Conservation (phyloP, 1,140 invertebrate genomes). For the Diorhabda elongata region DNA sequence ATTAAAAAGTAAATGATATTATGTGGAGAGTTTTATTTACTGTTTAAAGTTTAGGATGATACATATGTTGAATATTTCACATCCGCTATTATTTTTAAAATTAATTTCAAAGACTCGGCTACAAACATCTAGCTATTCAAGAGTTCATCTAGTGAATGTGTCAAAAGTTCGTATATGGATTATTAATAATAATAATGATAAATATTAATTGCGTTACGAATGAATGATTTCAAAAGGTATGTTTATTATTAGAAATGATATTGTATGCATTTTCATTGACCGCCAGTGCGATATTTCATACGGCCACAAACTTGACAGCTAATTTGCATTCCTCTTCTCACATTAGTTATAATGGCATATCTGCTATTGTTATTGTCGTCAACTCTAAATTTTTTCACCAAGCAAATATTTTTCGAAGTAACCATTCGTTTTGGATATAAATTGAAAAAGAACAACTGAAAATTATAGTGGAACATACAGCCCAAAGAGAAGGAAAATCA, state of each 20-base stretch:
- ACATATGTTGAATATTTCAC: no score
- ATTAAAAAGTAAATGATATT: no score
- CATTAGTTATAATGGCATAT: not conserved
- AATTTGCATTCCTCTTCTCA: not conserved
- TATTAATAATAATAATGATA: not conserved
- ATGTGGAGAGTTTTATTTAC: no score
- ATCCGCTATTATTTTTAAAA: no score
- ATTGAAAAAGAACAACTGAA: no score
- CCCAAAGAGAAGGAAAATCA: no score
- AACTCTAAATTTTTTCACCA: not conserved
- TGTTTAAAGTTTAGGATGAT: no score
- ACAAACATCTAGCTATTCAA: not conserved
- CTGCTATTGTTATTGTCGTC: not conserved
- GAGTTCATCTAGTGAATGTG: not conserved
- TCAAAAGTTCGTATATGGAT: not conserved
- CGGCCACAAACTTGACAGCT: not conserved
- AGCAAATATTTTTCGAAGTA: no score
- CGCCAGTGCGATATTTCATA: not conserved
- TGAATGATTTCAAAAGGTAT: slow-evolving; percentile 2
- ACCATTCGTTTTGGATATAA: no score
- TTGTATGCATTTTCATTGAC: slow-evolving; percentile 2
- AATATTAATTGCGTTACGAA: not conserved
- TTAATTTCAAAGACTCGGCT: no score
- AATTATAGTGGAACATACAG: no score
- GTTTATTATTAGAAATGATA: slow-evolving; percentile 1